Percentiles rank a stretch among this genome's conserved stretches.
Evolutionary conservation across 2,888 invertebrate species (phyloP).

Genomic region (Cryptocephalus moraei): DNA sequence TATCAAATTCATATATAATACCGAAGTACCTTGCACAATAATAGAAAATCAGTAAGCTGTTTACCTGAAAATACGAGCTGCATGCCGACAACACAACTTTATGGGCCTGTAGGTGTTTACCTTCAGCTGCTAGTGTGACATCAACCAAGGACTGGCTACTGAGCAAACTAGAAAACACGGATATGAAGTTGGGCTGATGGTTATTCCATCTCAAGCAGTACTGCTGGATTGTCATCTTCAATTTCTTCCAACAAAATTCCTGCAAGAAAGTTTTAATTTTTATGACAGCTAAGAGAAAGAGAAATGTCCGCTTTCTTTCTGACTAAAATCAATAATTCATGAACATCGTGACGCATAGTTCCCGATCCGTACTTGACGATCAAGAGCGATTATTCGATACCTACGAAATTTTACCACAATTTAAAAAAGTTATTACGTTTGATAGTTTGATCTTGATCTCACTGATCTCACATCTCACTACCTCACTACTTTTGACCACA

Average conservation of each 20-base stretch:
- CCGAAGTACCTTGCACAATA: neutral
- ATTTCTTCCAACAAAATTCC: neutral
- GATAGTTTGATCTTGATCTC: too few relatives aligned
- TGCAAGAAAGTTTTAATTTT: too few relatives aligned
- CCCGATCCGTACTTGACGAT: too few relatives aligned
- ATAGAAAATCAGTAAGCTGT: neutral
- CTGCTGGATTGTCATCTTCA: conserved; percentile 37
- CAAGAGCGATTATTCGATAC: too few relatives aligned
- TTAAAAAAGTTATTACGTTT: too few relatives aligned
- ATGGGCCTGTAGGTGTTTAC: conserved; percentile 77
- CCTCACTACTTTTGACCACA: too few relatives aligned
- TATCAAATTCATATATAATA: too few relatives aligned
- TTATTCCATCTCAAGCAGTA: conserved; percentile 71
- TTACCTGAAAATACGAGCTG: conserved; percentile 86
- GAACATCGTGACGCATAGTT: neutral
- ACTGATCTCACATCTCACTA: too few relatives aligned
- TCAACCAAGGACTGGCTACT: conserved; percentile 79
- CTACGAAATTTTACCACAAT: too few relatives aligned
- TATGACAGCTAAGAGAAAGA: too few relatives aligned
- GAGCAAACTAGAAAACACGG: conserved; percentile 74
- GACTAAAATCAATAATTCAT: neutral
- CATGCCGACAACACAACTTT: conserved; percentile 85
- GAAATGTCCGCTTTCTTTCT: too few relatives aligned
- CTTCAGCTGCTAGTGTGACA: conserved; percentile 85
- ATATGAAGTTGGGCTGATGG: conserved; percentile 87